Conservation (phyloP, 1,140 invertebrate species). For the Sycobia sp. region DNA sequence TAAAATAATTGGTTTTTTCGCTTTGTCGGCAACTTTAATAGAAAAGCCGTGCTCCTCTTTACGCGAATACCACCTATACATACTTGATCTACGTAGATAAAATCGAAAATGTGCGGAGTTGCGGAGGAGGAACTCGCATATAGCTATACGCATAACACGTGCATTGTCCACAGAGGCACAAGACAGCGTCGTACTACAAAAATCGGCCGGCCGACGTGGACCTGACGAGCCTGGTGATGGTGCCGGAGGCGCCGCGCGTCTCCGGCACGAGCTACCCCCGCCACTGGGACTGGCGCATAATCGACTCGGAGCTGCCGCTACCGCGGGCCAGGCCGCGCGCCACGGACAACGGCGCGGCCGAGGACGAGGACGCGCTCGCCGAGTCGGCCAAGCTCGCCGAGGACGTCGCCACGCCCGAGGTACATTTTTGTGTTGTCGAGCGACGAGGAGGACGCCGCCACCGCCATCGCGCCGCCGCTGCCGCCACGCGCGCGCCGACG, state of each 20-base stretch:
- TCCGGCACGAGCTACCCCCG: constrained; percentile 70
- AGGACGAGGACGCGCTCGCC: constrained; percentile 46
- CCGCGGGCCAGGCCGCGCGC: constrained; percentile 38
- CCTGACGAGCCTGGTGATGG: constrained; percentile 66
- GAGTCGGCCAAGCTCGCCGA: constrained; percentile 39
- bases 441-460: too few relatives aligned
- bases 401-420: constrained; percentile 18
- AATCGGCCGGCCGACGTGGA: constrained; percentile 78
- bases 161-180: constrained; percentile 78
- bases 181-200: constrained; percentile 78
- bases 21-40: too few relatives aligned
- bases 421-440: too few relatives aligned
- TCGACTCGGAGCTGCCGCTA: constrained; percentile 57
- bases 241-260: constrained; percentile 80
- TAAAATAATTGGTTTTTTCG: too few relatives aligned
- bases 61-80: too few relatives aligned
- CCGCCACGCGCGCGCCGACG: too few relatives aligned
- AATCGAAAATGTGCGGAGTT: too few relatives aligned
- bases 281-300: constrained; percentile 75
- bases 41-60: too few relatives aligned
- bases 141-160: too few relatives aligned
- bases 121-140: too few relatives aligned
- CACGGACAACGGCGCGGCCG: constrained; percentile 39
- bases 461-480: not conserved
- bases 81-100: too few relatives aligned